Conservation (phyloP, 2,888 invertebrate genomes). For the Gandaritis pyraliata region DNA sequence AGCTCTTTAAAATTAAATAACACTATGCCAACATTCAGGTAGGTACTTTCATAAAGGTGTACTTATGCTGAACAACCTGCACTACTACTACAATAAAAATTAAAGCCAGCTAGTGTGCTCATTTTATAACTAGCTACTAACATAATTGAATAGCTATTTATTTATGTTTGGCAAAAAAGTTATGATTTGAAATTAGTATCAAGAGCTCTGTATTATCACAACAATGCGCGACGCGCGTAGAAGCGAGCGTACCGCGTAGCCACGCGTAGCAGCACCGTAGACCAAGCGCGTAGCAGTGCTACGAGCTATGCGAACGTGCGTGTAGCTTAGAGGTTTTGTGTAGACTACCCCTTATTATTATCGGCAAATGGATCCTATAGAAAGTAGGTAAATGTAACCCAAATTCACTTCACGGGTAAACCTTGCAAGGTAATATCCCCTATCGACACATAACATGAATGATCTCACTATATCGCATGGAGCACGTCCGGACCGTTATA, state of each 20-base stretch:
- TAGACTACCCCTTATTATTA: conserved; percentile 1
- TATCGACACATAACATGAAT: conserved; percentile 21
- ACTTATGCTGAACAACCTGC: too few relatives aligned
- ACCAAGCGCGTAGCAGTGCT: background rate
- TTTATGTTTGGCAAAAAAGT: too few relatives aligned
- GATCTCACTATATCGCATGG: conserved; percentile 17
- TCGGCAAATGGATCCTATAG: conserved; percentile 17
- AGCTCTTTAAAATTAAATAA: too few relatives aligned
- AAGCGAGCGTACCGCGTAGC: background rate
- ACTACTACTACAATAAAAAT: too few relatives aligned
- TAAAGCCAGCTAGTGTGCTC: too few relatives aligned
- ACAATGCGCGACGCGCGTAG: background rate
- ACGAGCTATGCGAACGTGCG: background rate
- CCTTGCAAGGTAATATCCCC: conserved; percentile 27
- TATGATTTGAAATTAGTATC: too few relatives aligned
- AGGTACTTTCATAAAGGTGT: too few relatives aligned
- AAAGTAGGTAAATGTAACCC: conserved; percentile 16
- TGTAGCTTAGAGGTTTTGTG: too few relatives aligned
- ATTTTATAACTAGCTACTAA: too few relatives aligned
- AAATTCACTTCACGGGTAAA: conserved; percentile 16
- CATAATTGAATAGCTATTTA: too few relatives aligned
- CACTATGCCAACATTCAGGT: too few relatives aligned
- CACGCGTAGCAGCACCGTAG: background rate
- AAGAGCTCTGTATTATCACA: too few relatives aligned
- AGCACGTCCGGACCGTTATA: conserved; percentile 56